Evolutionary conservation across 2,888 invertebrate genomes (phyloP), one percentile per base, ranked within the genome.

Genomic region (Pocota personata): DNA sequence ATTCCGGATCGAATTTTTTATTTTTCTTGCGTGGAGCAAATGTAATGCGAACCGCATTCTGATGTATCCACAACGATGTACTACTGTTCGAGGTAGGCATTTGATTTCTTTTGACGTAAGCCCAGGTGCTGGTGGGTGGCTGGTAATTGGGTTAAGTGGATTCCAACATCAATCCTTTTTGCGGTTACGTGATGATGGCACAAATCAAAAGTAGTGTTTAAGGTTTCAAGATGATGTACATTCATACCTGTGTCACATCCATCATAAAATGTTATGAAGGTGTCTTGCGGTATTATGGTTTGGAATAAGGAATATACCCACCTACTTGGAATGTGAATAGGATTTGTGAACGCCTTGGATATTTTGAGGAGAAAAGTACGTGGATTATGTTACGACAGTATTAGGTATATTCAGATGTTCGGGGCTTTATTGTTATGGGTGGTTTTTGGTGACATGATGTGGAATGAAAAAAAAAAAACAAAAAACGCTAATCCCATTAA

Each of bases 121-220:
- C 37, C 14, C 64, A 64, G 48, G 57, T 55, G 43, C 4, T 30
- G 35, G 35, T 30, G 64, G 30, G 19, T 7, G 76, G 48, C 10
- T 76, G 66, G 76, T 67, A 76, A 82, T 82, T 76, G 76, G 82
- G 76, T 76, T 76, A 64, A 82, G 82, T 76, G 69, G 64, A 76
- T 58, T 32, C 69, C 30, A 64, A 40, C 64, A 64, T 76, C 64
- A 69, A 64, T 71, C 64, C 57, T 50, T 64, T 64, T 64, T 76
- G 40, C 30, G 64, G 71, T 43, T 52, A 82, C 62, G 62, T 76
- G 76, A 64, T 57, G 76, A 76, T 76, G 69, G 57, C 76, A 57
- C 55, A 64, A 62, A 71, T 76, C 71, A 71, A 50, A 64, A 66
- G 12, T 55, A 35, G 24, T 66, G 24, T 43, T 24, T 12, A 43